Evolutionary conservation across 1,140 invertebrate species (phyloP).

Genomic region (Brachionus rotundiformis): DNA sequence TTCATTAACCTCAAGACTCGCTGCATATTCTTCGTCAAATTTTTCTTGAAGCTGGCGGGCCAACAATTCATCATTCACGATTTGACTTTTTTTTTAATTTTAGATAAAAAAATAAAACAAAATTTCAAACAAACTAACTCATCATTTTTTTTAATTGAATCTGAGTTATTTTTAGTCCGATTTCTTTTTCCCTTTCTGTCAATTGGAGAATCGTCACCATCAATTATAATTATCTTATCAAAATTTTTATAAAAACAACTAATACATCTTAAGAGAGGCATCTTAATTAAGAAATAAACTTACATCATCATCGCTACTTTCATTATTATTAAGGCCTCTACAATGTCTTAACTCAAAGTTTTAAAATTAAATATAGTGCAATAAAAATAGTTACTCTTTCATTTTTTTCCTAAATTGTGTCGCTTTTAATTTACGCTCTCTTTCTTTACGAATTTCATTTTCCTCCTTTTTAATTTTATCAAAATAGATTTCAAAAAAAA

Average conservation of each 20-base stretch:
- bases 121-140: background rate
- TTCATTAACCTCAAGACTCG: background rate
- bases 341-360: background rate
- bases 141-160: background rate
- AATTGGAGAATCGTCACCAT: background rate
- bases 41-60: slow-evolving; percentile 11
- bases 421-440: background rate
- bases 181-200: background rate
- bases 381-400: background rate
- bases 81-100: background rate
- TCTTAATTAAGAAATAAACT: background rate
- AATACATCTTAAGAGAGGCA: background rate
- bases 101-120: background rate
- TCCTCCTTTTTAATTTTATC: background rate
- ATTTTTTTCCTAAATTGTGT: background rate
- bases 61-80: background rate
- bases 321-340: background rate
- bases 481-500: background rate
- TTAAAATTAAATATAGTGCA: background rate
- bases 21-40: slow-evolving; percentile 13
- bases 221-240: slow-evolving; percentile 30
- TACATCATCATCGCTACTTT: slow-evolving; percentile 14
- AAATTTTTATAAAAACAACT: background rate
- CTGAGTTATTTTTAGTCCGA: background rate
- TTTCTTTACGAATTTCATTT: background rate